Percentiles rank a stretch among this genome's conserved stretches.
These are phyloP conservation scores for Pseudorasbora parva DNA, from an alignment of 2,113 vertebrate species.

Conservation along the genomic window DNA sequence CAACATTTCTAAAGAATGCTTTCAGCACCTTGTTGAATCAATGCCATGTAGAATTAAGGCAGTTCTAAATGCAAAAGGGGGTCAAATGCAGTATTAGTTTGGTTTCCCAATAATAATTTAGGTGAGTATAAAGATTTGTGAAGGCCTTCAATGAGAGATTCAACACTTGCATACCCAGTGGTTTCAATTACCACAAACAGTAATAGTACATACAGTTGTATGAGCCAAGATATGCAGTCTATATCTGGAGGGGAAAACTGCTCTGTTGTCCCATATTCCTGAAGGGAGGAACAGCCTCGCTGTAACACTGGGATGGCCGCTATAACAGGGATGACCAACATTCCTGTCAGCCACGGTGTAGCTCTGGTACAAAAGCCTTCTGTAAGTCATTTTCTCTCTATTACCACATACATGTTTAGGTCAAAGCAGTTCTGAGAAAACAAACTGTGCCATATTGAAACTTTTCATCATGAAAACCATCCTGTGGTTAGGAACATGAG, in stretches of 20 bases:
- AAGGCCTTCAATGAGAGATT: conserved; percentile 20
- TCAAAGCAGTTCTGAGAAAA: conserved; percentile 26
- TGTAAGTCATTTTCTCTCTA: conserved; percentile 17
- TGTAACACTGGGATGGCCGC: conserved; percentile 23
- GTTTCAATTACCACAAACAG: conserved; percentile 5
- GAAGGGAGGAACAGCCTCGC: neutral
- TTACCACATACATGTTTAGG: conserved; percentile 21
- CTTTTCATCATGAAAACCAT: conserved; percentile 28
- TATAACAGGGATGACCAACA: neutral
- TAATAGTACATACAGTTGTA: neutral
- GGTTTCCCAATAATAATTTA: too few species aligned
- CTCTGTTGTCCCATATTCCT: neutral
- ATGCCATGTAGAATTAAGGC: too few species aligned
- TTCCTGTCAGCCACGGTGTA: neutral
- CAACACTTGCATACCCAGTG: conserved; percentile 4
- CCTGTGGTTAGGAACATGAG: conserved; percentile 24
- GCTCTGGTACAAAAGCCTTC: conserved; percentile 11
- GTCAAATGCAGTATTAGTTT: too few species aligned
- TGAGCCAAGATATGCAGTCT: neutral
- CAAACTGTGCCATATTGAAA: conserved; percentile 16
- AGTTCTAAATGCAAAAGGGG: too few species aligned
- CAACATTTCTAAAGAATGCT: too few species aligned
- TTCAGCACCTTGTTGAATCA: too few species aligned
- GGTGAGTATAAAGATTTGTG: too few species aligned
- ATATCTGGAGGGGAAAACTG: neutral